Conservation (phyloP, 2,888 invertebrate genomes). For the Eremobia ochroleuca region DNA sequence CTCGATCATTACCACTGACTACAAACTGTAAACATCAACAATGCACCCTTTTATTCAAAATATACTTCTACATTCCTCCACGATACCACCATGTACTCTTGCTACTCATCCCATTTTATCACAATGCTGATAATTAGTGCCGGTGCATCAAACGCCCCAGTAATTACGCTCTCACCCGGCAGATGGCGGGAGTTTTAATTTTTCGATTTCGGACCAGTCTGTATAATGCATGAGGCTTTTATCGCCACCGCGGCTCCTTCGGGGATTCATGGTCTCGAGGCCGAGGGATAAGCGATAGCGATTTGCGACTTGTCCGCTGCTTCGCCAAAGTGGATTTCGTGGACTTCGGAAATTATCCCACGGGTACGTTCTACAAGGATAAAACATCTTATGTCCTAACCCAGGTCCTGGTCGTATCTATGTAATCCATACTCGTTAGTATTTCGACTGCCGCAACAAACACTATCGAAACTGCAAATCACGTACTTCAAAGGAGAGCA, state of each 20-base stretch:
- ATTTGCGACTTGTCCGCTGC: background rate
- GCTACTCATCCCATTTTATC: slow-evolving; percentile 55
- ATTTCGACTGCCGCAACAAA: too few relatives aligned
- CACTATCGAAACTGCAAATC: too few relatives aligned
- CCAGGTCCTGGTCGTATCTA: background rate
- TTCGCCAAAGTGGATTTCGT: background rate
- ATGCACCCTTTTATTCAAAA: slow-evolving; percentile 10
- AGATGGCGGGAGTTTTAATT: slow-evolving; percentile 90
- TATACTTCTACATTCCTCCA: slow-evolving; percentile 4
- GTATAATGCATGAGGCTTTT: slow-evolving; percentile 90
- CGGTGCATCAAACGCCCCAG: slow-evolving; percentile 80
- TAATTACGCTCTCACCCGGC: slow-evolving; percentile 83
- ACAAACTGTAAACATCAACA: slow-evolving; percentile 1
- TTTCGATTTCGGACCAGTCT: slow-evolving; percentile 90
- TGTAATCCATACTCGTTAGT: background rate
- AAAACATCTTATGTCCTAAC: background rate
- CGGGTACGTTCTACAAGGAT: background rate
- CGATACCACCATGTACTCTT: slow-evolving; percentile 28
- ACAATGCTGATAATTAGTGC: slow-evolving; percentile 76
- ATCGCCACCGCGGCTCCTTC: slow-evolving; percentile 89
- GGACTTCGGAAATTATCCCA: background rate
- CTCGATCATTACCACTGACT: background rate
- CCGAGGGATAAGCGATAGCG: slow-evolving; percentile 67
- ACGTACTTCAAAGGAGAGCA: too few relatives aligned
- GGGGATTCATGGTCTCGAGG: slow-evolving; percentile 77